These are phyloP conservation scores for Asarcornis scutulata DNA, from an alignment of 2,113 vertebrate species.

Conservation along the genomic window DNA sequence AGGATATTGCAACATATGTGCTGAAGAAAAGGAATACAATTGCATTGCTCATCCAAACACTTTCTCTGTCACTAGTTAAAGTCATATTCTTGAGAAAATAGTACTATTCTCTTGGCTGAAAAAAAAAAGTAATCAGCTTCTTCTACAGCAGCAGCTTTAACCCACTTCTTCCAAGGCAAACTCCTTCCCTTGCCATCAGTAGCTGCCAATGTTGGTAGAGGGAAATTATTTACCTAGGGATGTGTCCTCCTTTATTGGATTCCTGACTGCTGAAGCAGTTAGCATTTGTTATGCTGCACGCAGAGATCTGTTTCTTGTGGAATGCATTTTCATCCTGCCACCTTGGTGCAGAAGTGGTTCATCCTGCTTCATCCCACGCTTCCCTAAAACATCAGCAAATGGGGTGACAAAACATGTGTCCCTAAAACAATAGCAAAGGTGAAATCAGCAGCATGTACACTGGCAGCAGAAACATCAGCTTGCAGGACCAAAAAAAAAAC, in stretches of 20 bases:
- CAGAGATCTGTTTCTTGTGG: not conserved
- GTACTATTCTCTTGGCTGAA: not conserved
- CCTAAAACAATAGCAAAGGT: not conserved
- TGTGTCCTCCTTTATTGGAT: not conserved
- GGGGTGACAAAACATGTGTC: not conserved
- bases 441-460: not conserved
- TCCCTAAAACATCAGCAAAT: not conserved
- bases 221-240: not conserved
- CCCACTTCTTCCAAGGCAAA: not conserved
- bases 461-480: not conserved
- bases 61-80: not conserved
- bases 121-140: not conserved
- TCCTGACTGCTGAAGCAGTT: not conserved
- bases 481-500: not conserved
- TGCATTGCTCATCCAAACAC: not conserved
- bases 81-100: not conserved
- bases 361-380: not conserved
- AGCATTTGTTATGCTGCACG: not conserved
- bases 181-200: not conserved
- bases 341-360: rapidly evolving
- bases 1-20: not conserved
- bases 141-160: not conserved
- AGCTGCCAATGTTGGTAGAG: not conserved
- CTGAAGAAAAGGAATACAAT: not conserved
- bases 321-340: not conserved